These are phyloP conservation scores for Trichogramma pretiosum DNA, from an alignment of 1,140 invertebrate genomes.

Conservation along the genomic window DNA sequence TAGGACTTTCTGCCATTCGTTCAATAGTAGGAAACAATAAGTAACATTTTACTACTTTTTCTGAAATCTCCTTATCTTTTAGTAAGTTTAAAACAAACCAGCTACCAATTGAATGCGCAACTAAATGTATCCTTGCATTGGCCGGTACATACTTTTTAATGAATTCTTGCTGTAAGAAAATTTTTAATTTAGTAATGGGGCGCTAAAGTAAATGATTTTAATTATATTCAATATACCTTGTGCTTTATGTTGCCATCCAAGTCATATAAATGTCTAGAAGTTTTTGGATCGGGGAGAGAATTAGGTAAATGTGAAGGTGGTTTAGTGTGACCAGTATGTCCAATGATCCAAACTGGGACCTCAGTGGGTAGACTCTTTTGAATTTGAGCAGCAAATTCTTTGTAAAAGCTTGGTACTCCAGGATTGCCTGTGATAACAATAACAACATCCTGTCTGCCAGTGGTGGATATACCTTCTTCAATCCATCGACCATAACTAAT, in stretches of 20 bases:
- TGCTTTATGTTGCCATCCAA: constrained; percentile 71
- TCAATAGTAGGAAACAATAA: constrained; percentile 78
- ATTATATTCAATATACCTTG: constrained; percentile 46
- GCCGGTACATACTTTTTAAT: constrained; percentile 61
- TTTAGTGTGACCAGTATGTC: constrained; percentile 62
- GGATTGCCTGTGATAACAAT: constrained; percentile 63
- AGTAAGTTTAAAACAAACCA: constrained; percentile 72
- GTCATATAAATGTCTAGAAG: constrained; percentile 52
- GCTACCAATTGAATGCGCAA: constrained; percentile 79
- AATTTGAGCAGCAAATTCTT: constrained; percentile 56
- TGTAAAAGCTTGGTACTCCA: constrained; percentile 61
- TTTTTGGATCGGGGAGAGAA: constrained; percentile 41
- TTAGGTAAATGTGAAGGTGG: constrained; percentile 41
- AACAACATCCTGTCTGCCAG: constrained; percentile 46
- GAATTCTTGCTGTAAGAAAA: constrained; percentile 51
- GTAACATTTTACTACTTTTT: constrained; percentile 50
- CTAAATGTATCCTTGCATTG: constrained; percentile 58
- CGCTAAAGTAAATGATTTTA: neutral
- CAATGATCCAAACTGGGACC: constrained; percentile 63
- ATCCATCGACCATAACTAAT: constrained; percentile 59
- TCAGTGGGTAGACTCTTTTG: constrained; percentile 47
- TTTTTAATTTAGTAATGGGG: too few relatives aligned
- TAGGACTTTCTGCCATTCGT: constrained; percentile 60
- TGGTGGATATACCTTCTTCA: constrained; percentile 46
- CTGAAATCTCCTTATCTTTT: constrained; percentile 45